Evolutionary conservation across 2,113 vertebrate species (phyloP).

Genomic region (Dasyornis broadbenti): DNA sequence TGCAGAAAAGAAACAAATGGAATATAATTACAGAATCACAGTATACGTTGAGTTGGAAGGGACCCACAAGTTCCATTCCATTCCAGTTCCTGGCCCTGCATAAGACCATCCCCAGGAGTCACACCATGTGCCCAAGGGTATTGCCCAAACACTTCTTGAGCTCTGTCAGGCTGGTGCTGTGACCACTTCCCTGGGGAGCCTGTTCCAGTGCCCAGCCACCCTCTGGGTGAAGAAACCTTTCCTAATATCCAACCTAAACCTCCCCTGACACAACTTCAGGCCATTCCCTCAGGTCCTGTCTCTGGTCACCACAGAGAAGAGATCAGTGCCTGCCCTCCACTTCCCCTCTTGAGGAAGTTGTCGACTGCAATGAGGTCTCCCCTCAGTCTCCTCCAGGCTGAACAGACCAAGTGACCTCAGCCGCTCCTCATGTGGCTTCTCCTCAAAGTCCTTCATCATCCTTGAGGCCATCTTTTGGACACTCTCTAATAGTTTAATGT

Average conservation of each 20-base stretch:
- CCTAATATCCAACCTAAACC: background rate
- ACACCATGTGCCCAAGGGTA: background rate
- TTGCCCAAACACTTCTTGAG: background rate
- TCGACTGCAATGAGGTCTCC: background rate
- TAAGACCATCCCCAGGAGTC: background rate
- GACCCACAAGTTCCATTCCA: accelerated
- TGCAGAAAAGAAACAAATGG: background rate
- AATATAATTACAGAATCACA: background rate
- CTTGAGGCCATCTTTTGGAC: background rate
- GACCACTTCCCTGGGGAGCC: background rate
- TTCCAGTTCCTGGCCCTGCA: background rate
- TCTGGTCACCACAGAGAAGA: background rate
- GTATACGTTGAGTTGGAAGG: background rate
- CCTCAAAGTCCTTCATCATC: background rate
- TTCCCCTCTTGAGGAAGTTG: background rate
- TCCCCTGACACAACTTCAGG: background rate
- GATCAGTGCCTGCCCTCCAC: background rate
- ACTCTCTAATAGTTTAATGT: background rate
- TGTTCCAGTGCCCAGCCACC: background rate
- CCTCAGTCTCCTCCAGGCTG: background rate
- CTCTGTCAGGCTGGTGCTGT: background rate
- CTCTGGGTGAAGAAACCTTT: background rate
- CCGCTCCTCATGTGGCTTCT: background rate
- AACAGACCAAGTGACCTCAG: background rate
- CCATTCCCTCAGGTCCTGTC: accelerated